Evolutionary conservation across 1,140 invertebrate species (phyloP), one percentile per base, ranked within the genome.

Genomic region (Bombus vancouverensis): DNA sequence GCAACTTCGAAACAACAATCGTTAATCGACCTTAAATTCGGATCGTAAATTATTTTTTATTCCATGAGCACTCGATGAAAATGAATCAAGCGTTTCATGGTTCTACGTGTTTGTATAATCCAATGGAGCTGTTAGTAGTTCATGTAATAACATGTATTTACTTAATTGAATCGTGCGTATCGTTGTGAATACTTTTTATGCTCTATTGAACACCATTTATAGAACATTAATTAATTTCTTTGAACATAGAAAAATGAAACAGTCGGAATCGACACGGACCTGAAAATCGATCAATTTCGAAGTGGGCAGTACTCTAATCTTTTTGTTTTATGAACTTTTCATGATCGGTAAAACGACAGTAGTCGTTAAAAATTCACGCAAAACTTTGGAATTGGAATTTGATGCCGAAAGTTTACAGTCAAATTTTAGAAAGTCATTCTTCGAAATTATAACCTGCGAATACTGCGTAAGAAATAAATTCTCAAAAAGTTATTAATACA

Each of bases 41-140:
- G 18, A 25, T 68, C 28, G 73, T 72, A 72, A 84, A 79, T 78
- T 70, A 78, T 84, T 79, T 79, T 84, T 84, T 78, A 84, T 71
- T 77, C 6, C 22, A 10, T 1, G 13, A 25, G 13, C 34, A 34
- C 59, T 15, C 10, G 12, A 37, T 37, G 47, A 22, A 66, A 25
- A 42, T n/a, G 44, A 68, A 34, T 65, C 57, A 34, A 34, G 25
- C 15, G 22, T 15, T 62, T 62, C 5, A n/a, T 42, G n/a, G 37
- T 25, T 25, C 4, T 9, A 42, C 15, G 8, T 4, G 8, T 6
- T 25, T 25, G 9, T 44, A 42, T 62, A 42, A 34, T 39, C 5
- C 8, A 32, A 15, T 25, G 68, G 12, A 28, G 10, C 22, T 28
- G 25, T 25, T 70, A 34, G 22, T 28, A 39, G 10, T 70, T 70